A percentile compares a stretch with the other conserved stretches of the same genome.
Evolutionary conservation across 2,888 invertebrate species (phyloP).

Genomic region (Amphipyra tragopoginis): DNA sequence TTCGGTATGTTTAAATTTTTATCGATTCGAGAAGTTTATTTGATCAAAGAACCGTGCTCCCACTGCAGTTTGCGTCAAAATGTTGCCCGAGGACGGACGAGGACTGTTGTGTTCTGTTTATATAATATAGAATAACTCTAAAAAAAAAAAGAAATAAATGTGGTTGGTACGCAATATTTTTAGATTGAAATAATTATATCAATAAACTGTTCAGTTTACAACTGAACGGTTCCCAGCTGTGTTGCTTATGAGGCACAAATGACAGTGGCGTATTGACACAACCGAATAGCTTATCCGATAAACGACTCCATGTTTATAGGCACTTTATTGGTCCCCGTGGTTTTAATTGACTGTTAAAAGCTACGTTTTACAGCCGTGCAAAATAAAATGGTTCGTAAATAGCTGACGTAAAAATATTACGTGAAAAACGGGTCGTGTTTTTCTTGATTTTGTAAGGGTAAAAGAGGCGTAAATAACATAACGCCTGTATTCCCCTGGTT

Average conservation of each 20-base stretch:
- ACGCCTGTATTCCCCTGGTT: too few relatives aligned
- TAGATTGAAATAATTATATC: too few relatives aligned
- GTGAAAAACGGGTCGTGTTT: slow-evolving; percentile 7
- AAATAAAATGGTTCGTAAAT: slow-evolving; percentile 30
- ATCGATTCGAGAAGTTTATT: too few relatives aligned
- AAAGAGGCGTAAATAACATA: too few relatives aligned
- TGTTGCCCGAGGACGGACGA: too few relatives aligned
- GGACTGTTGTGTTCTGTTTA: too few relatives aligned
- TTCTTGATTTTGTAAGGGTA: not conserved
- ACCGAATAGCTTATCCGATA: slow-evolving; percentile 40
- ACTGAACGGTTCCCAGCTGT: slow-evolving; percentile 17
- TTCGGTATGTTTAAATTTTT: too few relatives aligned
- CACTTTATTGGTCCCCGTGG: slow-evolving; percentile 27
- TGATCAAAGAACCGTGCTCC: too few relatives aligned
- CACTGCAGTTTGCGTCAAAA: too few relatives aligned
- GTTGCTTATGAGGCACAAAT: slow-evolving; percentile 23
- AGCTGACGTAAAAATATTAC: not conserved
- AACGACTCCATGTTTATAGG: slow-evolving; percentile 31
- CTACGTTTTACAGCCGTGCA: slow-evolving; percentile 27
- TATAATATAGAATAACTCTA: too few relatives aligned
- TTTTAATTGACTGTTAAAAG: slow-evolving; percentile 45
- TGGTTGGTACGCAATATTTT: too few relatives aligned
- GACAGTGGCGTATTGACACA: slow-evolving; percentile 32
- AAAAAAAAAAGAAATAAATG: too few relatives aligned
- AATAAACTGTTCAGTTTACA: slow-evolving; percentile 20